A percentile compares a stretch with the other conserved stretches of the same genome.
These are phyloP conservation scores for Adelognathus sp. DNA, from an alignment of 2,888 invertebrate species.

Conservation along the genomic window DNA sequence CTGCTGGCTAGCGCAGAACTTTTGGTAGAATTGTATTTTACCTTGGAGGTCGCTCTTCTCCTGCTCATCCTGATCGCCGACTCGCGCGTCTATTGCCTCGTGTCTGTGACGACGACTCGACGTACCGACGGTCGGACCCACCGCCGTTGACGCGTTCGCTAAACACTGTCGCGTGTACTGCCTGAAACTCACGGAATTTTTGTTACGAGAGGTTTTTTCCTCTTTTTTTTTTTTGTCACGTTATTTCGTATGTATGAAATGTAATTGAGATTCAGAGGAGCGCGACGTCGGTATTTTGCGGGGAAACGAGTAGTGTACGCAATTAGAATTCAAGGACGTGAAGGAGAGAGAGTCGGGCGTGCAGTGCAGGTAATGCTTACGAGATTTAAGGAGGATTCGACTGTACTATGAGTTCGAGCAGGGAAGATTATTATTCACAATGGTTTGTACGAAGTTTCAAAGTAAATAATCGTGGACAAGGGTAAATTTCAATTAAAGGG, in stretches of 20 bases:
- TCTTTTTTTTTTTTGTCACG: not conserved
- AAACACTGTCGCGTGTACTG: conserved; percentile 78
- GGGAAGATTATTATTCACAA: too few relatives aligned
- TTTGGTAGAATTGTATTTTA: conserved; percentile 79
- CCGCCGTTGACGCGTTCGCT: conserved; percentile 75
- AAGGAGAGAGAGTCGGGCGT: conserved; percentile 23
- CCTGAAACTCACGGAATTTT: conserved; percentile 68
- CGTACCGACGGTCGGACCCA: conserved; percentile 72
- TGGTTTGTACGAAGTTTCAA: too few relatives aligned
- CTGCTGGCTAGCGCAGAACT: conserved; percentile 80
- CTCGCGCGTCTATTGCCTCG: conserved; percentile 72
- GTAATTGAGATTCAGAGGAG: conserved; percentile 22
- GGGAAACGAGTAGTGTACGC: conserved; percentile 11
- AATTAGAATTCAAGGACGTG: conserved; percentile 56
- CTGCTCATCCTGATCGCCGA: conserved; percentile 76
- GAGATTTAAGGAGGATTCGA: conserved; percentile 57
- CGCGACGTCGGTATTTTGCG: not conserved
- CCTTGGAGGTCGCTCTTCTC: conserved; percentile 79
- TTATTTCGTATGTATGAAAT: not conserved
- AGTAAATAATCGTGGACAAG: too few relatives aligned
- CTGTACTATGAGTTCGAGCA: too few relatives aligned
- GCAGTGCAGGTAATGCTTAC: conserved; percentile 15
- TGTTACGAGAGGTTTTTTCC: not conserved
- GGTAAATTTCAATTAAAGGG: too few relatives aligned
- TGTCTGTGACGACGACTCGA: conserved; percentile 69